Evolutionary conservation across 2,888 invertebrate species (phyloP), one percentile per base, ranked within the genome.

Genomic region (Dicyrtomina minuta): DNA sequence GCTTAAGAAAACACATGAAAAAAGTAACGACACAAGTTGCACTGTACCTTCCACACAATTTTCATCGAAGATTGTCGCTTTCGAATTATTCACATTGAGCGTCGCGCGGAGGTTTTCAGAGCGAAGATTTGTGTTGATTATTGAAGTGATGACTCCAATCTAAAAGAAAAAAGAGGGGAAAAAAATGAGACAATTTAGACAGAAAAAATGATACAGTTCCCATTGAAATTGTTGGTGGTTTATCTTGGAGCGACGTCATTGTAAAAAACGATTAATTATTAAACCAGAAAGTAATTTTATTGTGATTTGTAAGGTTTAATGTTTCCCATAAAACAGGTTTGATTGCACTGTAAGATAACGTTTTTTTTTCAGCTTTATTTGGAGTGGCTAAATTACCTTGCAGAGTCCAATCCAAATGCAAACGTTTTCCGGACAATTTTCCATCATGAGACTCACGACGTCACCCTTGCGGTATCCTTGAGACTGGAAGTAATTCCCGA

Each of bases 111-210:
- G 84, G 0, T 96, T 89, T 58, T 88, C 87, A 73, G 90, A 88
- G 49, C 91, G 87, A 79, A 96, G 87, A 83, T 97, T 97, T 66
- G 91, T 92, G 82, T 99, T 99, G 79, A 99, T 93, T 66, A 98
- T 86, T 0, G 98, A 93, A 0, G 90, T 85, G 22, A 94, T 87
- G 0, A 90, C 87, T 0, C 94, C 93, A 20, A 84, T 82, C 79
- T 74, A 20, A 20, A 8, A 26, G 12, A 22, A 66, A 20, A 44
- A 39, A n/a, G n/a, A n/a, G n/a, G n/a, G n/a, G n/a, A n/a, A n/a
- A n/a, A n/a, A n/a, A n/a, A n/a, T n/a, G n/a, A 8, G 10, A 59
- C 5, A 33, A n/a, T n/a, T n/a, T n/a, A n/a, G n/a, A n/a, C n/a
- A n/a, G n/a, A n/a, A n/a, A n/a, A n/a, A n/a, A n/a, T n/a, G n/a